These are phyloP conservation scores for Aricia agestis DNA, from an alignment of 1,140 invertebrate species.

Conservation along the genomic window DNA sequence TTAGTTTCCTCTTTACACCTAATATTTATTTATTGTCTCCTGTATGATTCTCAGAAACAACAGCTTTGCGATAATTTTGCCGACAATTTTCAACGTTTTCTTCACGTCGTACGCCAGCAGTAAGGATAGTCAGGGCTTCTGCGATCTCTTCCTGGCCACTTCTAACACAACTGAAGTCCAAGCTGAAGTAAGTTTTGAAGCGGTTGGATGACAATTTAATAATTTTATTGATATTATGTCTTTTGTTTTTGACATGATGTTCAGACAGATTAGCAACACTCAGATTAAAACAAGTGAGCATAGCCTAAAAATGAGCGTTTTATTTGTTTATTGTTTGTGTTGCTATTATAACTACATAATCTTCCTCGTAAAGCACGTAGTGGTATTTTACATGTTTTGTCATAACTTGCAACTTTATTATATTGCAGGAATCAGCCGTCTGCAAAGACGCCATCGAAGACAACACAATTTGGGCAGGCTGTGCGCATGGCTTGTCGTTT, in stretches of 20 bases:
- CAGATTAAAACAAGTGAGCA: too few species aligned
- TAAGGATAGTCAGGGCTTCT: conserved; percentile 42
- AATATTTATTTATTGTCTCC: too few species aligned
- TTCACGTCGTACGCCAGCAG: conserved; percentile 55
- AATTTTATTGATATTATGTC: too few species aligned
- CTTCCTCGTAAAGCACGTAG: too few species aligned
- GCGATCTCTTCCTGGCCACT: conserved; percentile 40
- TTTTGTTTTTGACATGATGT: too few species aligned
- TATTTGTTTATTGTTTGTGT: too few species aligned
- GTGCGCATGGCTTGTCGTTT: conserved; percentile 55
- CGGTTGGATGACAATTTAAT: too few species aligned
- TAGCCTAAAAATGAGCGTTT: too few species aligned
- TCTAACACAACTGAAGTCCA: conserved; percentile 32
- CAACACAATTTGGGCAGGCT: conserved; percentile 60
- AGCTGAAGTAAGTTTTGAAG: conserved; percentile 24
- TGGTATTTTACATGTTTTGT: too few species aligned
- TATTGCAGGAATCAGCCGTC: conserved; percentile 28
- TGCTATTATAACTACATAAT: too few species aligned
- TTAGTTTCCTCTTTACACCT: too few species aligned
- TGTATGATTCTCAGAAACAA: conserved; percentile 45
- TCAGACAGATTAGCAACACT: too few species aligned
- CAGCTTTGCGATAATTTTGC: conserved; percentile 59
- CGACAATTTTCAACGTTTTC: conserved; percentile 64
- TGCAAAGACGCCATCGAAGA: conserved; percentile 48
- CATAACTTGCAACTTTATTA: neutral